Conservation (phyloP, 2,888 invertebrate species). For the Caenorhabditis sp. region DNA sequence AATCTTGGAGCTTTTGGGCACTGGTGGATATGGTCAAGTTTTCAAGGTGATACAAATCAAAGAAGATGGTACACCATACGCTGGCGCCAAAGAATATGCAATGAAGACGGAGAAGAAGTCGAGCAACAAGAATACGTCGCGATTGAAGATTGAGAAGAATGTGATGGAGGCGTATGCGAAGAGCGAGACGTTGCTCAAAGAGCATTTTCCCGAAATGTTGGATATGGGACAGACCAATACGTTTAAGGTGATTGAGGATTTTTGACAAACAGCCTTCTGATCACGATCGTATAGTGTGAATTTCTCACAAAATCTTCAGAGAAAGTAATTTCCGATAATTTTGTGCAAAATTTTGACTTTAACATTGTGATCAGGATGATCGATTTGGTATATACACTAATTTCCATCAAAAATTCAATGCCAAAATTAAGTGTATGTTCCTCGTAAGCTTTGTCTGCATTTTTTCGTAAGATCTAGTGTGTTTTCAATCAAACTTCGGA, state of each 20-base stretch:
- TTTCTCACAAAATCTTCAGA: no score
- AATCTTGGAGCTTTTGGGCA: conserved; percentile 26
- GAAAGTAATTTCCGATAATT: no score
- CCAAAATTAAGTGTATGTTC: no score
- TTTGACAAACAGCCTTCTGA: no score
- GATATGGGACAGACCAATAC: conserved; percentile 22
- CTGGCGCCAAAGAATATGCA: conserved; percentile 11
- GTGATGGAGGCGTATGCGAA: conserved; percentile 28
- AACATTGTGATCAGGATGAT: no score
- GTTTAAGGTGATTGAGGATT: conserved; percentile 15
- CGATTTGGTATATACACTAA: no score
- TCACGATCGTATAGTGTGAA: no score
- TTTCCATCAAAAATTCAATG: no score
- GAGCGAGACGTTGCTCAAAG: conserved; percentile 6
- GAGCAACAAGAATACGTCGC: conserved; percentile 11
- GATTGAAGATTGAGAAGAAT: conserved; percentile 38
- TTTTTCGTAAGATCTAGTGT: no score
- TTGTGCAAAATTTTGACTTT: no score
- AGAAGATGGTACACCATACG: conserved; percentile 3
- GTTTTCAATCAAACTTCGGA: no score
- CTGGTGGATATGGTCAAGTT: conserved; percentile 40
- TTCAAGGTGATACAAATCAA: conserved; percentile 36
- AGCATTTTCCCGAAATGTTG: conserved; percentile 30
- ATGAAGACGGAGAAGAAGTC: conserved; percentile 34
- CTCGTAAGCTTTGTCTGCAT: no score